Percentiles rank a stretch among this genome's conserved stretches.
Conservation (phyloP, 2,113 vertebrate genomes). For the Melanerpes aurifrons region DNA sequence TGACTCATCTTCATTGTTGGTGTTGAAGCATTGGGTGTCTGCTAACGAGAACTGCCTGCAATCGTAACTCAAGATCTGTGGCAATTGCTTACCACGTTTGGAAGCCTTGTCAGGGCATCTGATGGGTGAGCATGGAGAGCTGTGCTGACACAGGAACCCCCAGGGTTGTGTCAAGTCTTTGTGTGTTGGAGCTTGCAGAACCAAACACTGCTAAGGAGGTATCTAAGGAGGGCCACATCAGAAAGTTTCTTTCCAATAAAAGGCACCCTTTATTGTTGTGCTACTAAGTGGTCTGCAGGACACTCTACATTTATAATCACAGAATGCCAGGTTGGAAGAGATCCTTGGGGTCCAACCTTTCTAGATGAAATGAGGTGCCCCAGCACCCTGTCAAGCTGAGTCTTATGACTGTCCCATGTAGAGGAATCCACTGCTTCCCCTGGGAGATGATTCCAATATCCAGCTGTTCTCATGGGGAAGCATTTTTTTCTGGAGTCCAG, state of each 20-base stretch:
- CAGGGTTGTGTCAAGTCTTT: not conserved
- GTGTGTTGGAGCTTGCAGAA: not conserved
- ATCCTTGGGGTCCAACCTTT: too few relatives aligned
- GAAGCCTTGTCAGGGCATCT: not conserved
- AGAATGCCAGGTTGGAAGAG: too few relatives aligned
- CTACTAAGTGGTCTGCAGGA: not conserved
- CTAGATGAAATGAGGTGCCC: too few relatives aligned
- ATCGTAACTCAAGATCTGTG: not conserved
- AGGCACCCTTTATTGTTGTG: not conserved
- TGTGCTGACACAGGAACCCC: not conserved
- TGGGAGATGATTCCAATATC: too few relatives aligned
- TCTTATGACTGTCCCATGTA: too few relatives aligned
- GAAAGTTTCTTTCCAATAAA: not conserved
- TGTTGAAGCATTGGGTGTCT: constrained; percentile 6
- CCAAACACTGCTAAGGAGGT: not conserved
- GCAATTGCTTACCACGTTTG: not conserved
- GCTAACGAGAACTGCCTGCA: not conserved
- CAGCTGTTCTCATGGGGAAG: too few relatives aligned
- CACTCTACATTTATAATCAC: not conserved
- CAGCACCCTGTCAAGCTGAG: too few relatives aligned
- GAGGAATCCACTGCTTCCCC: too few relatives aligned
- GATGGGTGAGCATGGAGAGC: not conserved
- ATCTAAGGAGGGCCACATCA: not conserved
- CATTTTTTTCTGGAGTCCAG: too few relatives aligned
- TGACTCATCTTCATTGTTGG: constrained; percentile 20